Conservation (phyloP, 2,888 invertebrate species). For the Coenonympha arcania region DNA sequence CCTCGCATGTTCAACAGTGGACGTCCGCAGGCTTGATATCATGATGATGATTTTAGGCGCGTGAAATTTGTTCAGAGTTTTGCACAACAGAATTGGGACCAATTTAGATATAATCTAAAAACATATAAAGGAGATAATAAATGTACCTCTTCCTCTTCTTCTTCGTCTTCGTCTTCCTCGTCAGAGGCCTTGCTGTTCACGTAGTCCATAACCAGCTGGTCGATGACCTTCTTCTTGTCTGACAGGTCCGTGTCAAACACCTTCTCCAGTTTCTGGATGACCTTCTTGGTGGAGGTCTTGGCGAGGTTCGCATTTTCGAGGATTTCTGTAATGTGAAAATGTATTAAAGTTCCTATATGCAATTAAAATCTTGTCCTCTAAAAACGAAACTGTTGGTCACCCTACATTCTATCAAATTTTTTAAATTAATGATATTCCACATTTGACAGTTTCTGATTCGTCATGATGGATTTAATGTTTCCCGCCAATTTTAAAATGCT, state of each 20-base stretch:
- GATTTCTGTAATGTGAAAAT: slow-evolving; percentile 75
- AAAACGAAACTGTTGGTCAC: neutral
- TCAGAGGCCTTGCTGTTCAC: slow-evolving; percentile 57
- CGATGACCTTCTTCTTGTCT: slow-evolving; percentile 88
- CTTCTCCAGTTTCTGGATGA: slow-evolving; percentile 88
- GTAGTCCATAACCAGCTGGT: slow-evolving; percentile 88
- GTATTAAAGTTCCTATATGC: too few relatives aligned
- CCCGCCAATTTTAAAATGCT: neutral
- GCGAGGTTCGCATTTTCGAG: slow-evolving; percentile 89
- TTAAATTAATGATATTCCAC: neutral
- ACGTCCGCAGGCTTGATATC: too few relatives aligned
- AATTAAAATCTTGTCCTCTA: neutral
- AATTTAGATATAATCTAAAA: too few relatives aligned
- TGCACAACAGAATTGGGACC: too few relatives aligned
- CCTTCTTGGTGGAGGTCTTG: slow-evolving; percentile 89
- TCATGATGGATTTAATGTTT: neutral
- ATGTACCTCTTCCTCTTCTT: slow-evolving; percentile 28
- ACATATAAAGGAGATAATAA: too few relatives aligned
- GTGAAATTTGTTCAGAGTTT: too few relatives aligned
- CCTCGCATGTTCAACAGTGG: too few relatives aligned
- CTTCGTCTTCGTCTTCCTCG: slow-evolving; percentile 56
- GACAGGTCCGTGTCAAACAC: slow-evolving; percentile 84
- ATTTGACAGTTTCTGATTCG: neutral
- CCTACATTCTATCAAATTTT: too few relatives aligned
- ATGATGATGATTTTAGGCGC: too few relatives aligned